These are phyloP conservation scores for Hypanus sabinus DNA, from an alignment of 2,113 vertebrate genomes.

Conservation along the genomic window DNA sequence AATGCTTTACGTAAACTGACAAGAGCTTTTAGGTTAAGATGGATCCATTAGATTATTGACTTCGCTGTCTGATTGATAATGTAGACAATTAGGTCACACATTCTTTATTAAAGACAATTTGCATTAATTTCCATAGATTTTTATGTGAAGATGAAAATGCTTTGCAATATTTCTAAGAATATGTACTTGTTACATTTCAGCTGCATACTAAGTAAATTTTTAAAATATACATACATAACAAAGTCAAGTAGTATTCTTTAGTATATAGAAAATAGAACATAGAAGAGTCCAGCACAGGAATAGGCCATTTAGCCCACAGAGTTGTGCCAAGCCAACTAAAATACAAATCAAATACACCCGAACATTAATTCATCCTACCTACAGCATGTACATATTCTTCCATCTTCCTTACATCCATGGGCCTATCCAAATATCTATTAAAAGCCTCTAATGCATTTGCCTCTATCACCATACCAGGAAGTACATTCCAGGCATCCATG, in stretches of 20 bases:
- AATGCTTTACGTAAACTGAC: neutral
- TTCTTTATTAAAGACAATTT: neutral
- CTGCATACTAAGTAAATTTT: neutral
- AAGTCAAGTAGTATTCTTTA: neutral
- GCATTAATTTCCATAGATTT: neutral
- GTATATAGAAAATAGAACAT: too few relatives aligned
- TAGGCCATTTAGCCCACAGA: too few relatives aligned
- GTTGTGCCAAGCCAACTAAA: too few relatives aligned
- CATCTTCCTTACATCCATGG: too few relatives aligned
- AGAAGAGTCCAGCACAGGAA: too few relatives aligned
- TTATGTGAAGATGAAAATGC: neutral
- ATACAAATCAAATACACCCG: too few relatives aligned
- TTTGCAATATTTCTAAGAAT: neutral
- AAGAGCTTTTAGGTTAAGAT: neutral
- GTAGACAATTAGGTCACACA: neutral
- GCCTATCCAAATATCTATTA: too few relatives aligned
- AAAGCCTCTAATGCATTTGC: too few relatives aligned
- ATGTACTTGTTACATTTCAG: neutral
- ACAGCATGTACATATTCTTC: too few relatives aligned
- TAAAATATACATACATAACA: neutral
- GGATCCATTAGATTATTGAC: neutral
- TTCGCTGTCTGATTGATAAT: neutral
- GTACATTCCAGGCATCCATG: too few relatives aligned
- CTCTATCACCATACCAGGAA: too few relatives aligned
- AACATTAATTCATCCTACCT: too few relatives aligned